Conservation (phyloP, 2,888 invertebrate genomes). For the Tipula helvola region DNA sequence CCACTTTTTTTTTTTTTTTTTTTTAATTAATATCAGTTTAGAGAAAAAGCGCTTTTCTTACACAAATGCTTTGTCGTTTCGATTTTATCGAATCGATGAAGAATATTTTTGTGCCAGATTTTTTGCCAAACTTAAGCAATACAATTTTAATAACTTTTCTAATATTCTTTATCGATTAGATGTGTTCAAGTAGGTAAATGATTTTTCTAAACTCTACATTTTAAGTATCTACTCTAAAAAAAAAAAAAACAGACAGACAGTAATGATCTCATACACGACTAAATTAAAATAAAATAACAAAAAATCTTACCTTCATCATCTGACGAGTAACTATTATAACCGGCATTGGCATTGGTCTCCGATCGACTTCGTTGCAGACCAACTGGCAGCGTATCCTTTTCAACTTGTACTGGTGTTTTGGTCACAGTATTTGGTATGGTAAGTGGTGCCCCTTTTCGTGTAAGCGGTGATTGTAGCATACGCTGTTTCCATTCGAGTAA, state of each 20-base stretch:
- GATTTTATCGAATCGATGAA: not conserved
- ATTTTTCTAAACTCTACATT: not conserved
- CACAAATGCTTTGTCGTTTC: not conserved
- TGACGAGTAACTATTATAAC: conserved; percentile 75
- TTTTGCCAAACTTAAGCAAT: not conserved
- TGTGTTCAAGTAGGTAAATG: not conserved
- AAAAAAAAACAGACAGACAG: not conserved
- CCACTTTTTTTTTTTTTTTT: not conserved
- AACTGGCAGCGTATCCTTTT: not conserved
- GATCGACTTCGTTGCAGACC: conserved; percentile 36
- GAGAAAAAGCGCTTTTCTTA: not conserved
- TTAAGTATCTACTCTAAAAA: not conserved
- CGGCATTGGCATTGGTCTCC: conserved; percentile 40
- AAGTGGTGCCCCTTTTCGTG: conserved; percentile 58
- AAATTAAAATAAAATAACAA: not conserved
- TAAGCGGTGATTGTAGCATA: conserved; percentile 80
- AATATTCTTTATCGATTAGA: not conserved
- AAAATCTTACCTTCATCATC: conserved; percentile 74
- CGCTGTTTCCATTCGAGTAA: conserved; percentile 84
- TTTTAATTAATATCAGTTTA: not conserved
- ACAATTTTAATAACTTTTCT: not conserved
- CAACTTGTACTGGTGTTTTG: conserved; percentile 20
- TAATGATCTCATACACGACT: not conserved
- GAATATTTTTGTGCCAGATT: not conserved
- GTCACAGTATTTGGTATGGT: conserved; percentile 24